phyloP scores from a whole-genome alignment of 2,113 vertebrate genomes.

The Cervus canadensis region DNA sequence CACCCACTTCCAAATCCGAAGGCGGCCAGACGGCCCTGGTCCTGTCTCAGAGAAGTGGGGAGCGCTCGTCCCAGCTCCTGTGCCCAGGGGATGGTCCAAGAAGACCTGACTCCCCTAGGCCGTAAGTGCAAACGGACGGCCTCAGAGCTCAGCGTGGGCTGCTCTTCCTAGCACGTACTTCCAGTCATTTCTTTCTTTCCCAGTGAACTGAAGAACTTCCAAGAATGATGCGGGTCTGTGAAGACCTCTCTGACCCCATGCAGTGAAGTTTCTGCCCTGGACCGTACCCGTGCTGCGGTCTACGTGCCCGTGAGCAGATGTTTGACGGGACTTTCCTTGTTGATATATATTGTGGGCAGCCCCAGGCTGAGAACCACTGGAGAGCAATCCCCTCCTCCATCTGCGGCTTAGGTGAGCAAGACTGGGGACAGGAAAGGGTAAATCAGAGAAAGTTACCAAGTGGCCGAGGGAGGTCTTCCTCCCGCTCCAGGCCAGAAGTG shows the following conservation, averaged over 20 bases:
- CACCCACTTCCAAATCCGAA: not conserved
- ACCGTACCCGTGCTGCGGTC: not conserved
- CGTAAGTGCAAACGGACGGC: not conserved
- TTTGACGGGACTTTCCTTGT: not conserved
- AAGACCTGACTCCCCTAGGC: not conserved
- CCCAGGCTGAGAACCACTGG: not conserved
- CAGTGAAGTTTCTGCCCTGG: not conserved
- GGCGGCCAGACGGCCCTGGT: not conserved
- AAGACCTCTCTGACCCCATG: not conserved
- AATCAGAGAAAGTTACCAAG: not conserved
- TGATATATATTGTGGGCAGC: not conserved
- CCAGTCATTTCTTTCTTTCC: not conserved
- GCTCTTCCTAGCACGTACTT: not conserved
- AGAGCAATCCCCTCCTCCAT: not conserved
- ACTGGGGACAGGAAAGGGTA: not conserved
- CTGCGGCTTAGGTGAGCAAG: not conserved
- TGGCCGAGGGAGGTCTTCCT: not conserved
- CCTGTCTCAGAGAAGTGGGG: not conserved
- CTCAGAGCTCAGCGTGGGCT: not conserved
- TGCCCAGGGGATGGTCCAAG: not conserved
- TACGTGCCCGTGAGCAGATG: not conserved
- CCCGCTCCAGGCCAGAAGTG: not conserved
- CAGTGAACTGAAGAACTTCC: not conserved
- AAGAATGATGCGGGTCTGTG: not conserved
- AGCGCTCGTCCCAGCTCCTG: rapidly evolving